A percentile compares a stretch with the other conserved stretches of the same genome.
Evolutionary conservation across 2,888 invertebrate species (phyloP).

Genomic region (Sarcophaga subvicina): DNA sequence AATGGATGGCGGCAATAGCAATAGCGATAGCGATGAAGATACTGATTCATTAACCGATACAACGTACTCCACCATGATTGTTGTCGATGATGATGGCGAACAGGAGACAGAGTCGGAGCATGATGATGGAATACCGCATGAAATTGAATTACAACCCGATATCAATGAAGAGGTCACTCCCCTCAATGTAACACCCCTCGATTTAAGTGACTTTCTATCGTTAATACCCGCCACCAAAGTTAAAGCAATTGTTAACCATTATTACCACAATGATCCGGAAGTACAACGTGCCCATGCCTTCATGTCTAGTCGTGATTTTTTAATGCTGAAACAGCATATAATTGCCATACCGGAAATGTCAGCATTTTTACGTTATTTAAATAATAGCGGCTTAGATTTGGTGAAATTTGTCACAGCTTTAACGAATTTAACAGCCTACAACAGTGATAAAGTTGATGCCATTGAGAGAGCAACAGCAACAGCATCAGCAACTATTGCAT

Average conservation of each 20-base stretch:
- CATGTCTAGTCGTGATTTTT: conserved; percentile 75
- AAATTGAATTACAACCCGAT: conserved; percentile 70
- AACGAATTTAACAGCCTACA: conserved; percentile 72
- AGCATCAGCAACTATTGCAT: not conserved
- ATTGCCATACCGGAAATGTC: conserved; percentile 77
- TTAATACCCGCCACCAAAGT: conserved; percentile 78
- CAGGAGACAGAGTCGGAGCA: conserved; percentile 32
- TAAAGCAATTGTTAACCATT: conserved; percentile 76
- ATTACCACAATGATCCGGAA: conserved; percentile 78
- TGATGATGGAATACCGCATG: conserved; percentile 65
- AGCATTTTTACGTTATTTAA: conserved; percentile 77
- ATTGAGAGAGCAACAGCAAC: conserved; percentile 2
- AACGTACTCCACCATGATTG: conserved; percentile 56
- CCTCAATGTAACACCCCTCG: conserved; percentile 72
- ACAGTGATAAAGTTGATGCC: not conserved
- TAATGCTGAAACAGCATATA: conserved; percentile 74
- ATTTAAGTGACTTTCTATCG: conserved; percentile 78
- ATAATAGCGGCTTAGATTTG: conserved; percentile 79
- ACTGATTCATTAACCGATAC: conserved; percentile 65
- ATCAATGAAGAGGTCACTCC: conserved; percentile 61
- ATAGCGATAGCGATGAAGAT: conserved; percentile 51
- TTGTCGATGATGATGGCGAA: conserved; percentile 52
- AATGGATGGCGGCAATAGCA: conserved; percentile 57
- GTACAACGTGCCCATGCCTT: conserved; percentile 78
- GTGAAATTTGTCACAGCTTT: conserved; percentile 74